phyloP scores from a whole-genome alignment of 2,113 vertebrate species.

The Semicossyphus pulcher region DNA sequence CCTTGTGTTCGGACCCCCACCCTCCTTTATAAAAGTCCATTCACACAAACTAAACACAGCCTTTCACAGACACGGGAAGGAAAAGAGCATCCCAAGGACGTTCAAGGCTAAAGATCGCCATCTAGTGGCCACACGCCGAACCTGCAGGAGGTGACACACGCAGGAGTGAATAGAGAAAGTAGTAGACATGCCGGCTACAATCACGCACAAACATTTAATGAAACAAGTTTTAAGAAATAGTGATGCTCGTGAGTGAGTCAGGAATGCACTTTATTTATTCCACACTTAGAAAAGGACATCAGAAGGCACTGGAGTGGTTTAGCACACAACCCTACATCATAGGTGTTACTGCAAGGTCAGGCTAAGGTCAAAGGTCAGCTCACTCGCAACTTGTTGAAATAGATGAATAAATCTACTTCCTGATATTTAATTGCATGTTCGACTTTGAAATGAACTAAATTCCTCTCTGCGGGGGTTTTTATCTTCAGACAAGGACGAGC shows the following conservation, averaged over 20 bases:
- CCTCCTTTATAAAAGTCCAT: not conserved
- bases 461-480: conserved; percentile 20
- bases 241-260: conserved; percentile 50
- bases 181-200: not conserved
- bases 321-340: conserved; percentile 66
- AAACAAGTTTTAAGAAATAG: not conserved
- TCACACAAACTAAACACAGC: conserved; percentile 1
- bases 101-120: conserved; percentile 51
- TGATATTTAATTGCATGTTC: conserved; percentile 3
- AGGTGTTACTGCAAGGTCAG: conserved; percentile 61
- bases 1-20: conserved; percentile 12
- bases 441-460: conserved; percentile 15
- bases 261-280: conserved; percentile 83
- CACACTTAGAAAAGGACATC: conserved; percentile 80
- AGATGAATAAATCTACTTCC: conserved; percentile 19
- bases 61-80: not conserved
- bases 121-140: conserved; percentile 37
- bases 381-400: conserved; percentile 35
- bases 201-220: not conserved
- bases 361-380: conserved; percentile 60
- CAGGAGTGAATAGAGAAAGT: not conserved
- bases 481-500: conserved; percentile 21
- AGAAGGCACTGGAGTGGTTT: conserved; percentile 81
- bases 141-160: not conserved
- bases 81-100: not conserved